phyloP scores from a whole-genome alignment of 30 jellyfish, hydroid and myxozoan species.

The Cassiopea andromeda region DNA sequence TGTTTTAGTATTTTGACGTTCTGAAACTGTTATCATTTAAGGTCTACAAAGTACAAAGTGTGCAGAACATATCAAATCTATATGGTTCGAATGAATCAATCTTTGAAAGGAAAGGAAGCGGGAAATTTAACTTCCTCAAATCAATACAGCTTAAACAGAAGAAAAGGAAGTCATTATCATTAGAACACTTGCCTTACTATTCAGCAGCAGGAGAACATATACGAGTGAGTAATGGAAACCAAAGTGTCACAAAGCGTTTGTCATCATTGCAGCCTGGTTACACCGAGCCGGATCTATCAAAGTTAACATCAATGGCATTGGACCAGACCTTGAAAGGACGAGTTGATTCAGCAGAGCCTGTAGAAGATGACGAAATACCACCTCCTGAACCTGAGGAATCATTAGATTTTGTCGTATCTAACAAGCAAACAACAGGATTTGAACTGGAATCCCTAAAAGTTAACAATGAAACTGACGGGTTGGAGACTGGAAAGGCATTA shows the following conservation, averaged over 20 bases:
- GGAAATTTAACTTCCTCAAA: constrained; percentile 49
- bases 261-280: constrained; percentile 78
- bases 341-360: constrained; percentile 37
- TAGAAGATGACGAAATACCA: constrained; percentile 22
- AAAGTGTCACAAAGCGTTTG: constrained; percentile 25
- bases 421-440: constrained; percentile 65
- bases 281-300: constrained; percentile 66
- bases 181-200: constrained; percentile 68
- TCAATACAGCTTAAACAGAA: constrained; percentile 51
- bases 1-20: no score
- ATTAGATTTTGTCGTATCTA: constrained; percentile 63
- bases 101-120: constrained; percentile 41
- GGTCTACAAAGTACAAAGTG: constrained; percentile 66
- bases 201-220: constrained; percentile 68
- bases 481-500: constrained; percentile 81
- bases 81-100: constrained; percentile 15
- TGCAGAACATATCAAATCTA: constrained; percentile 35
- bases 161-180: constrained; percentile 57
- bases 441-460: constrained; percentile 59
- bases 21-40: not conserved
- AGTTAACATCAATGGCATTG: constrained; percentile 76
- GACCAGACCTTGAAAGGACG: constrained; percentile 90
- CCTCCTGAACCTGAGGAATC: constrained; percentile 67
- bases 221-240: constrained; percentile 43
- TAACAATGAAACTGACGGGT: constrained; percentile 22